Evolutionary conservation across 2,797 vertebrate genomes (phyloP).

Genomic region (Hippopotamyrus pictus): DNA sequence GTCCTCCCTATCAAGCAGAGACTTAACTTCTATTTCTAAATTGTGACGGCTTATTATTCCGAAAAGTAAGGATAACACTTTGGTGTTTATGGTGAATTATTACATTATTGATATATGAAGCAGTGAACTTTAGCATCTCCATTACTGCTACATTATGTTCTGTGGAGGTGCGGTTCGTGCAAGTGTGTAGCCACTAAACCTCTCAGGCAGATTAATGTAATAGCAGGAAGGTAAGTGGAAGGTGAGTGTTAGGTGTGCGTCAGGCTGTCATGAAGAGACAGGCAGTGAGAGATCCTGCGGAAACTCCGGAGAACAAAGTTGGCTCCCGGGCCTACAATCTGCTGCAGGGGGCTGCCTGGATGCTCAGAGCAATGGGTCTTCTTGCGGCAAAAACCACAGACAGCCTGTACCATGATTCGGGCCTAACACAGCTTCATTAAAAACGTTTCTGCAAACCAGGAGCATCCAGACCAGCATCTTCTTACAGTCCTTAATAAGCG

Average conservation of each 20-base stretch:
- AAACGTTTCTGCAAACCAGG: background rate
- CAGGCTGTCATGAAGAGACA: constrained; percentile 33
- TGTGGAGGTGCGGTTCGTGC: background rate
- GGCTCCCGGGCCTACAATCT: constrained; percentile 50
- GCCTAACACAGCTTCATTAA: constrained; percentile 39
- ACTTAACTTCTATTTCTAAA: background rate
- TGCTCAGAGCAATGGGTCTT: constrained; percentile 53
- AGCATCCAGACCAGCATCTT: background rate
- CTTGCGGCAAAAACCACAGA: constrained; percentile 44
- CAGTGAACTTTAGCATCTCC: background rate
- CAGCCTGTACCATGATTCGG: constrained; percentile 56
- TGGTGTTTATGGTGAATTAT: background rate
- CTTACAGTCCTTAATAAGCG: background rate
- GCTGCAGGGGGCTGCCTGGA: constrained; percentile 51
- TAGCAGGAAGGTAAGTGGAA: constrained; percentile 29
- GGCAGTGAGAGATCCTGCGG: constrained; percentile 38
- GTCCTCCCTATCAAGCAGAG: background rate
- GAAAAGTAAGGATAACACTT: background rate
- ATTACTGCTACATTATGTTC: background rate
- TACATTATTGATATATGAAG: background rate
- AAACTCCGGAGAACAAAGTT: constrained; percentile 48
- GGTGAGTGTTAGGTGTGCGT: constrained; percentile 38
- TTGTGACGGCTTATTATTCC: background rate
- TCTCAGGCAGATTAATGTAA: constrained; percentile 23
- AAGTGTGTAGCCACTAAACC: background rate